Evolutionary conservation across 2,797 vertebrate species (phyloP).

Genomic region (Pempheris klunzingeri): DNA sequence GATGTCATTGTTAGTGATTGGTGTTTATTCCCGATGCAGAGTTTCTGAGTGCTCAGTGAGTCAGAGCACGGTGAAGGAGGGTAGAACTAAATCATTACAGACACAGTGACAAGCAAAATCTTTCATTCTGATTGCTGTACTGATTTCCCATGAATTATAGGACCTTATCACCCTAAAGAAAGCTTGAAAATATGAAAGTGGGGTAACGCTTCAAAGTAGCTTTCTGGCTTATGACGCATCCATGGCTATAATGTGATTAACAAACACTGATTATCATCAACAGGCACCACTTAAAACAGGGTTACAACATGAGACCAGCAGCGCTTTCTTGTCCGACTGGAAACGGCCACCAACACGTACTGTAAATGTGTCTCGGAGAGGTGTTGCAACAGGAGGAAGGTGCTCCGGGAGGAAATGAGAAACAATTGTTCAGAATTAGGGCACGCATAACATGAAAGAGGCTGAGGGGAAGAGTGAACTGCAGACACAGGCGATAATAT

Average conservation of each 20-base stretch:
- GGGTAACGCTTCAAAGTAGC: slow-evolving; percentile 33
- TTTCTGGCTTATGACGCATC: slow-evolving; percentile 46
- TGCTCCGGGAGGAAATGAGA: slow-evolving; percentile 37
- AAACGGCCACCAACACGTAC: slow-evolving; percentile 30
- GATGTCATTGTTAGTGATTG: slow-evolving; percentile 28
- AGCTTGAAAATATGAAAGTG: slow-evolving; percentile 18
- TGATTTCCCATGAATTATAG: slow-evolving; percentile 31
- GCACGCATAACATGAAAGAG: slow-evolving; percentile 35
- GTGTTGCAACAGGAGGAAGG: slow-evolving; percentile 40
- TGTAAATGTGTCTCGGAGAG: slow-evolving; percentile 31
- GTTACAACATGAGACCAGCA: slow-evolving; percentile 50
- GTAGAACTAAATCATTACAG: slow-evolving; percentile 39
- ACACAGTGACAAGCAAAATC: slow-evolving; percentile 41
- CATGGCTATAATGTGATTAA: slow-evolving; percentile 48
- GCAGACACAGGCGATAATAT: slow-evolving; percentile 60
- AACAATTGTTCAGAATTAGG: slow-evolving; percentile 50
- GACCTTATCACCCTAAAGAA: slow-evolving; percentile 35
- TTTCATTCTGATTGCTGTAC: slow-evolving; percentile 43
- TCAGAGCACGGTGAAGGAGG: slow-evolving; percentile 17
- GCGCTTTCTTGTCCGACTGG: slow-evolving; percentile 13
- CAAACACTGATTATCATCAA: slow-evolving; percentile 58
- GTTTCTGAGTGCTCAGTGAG: slow-evolving; percentile 23
- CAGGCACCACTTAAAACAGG: slow-evolving; percentile 69
- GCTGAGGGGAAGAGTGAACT: slow-evolving; percentile 35
- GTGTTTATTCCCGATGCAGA: slow-evolving; percentile 27